A percentile compares a stretch with the other conserved stretches of the same genome.
Evolutionary conservation across 2,113 vertebrate species (phyloP).

Genomic region (Dendropsophus ebraccatus): DNA sequence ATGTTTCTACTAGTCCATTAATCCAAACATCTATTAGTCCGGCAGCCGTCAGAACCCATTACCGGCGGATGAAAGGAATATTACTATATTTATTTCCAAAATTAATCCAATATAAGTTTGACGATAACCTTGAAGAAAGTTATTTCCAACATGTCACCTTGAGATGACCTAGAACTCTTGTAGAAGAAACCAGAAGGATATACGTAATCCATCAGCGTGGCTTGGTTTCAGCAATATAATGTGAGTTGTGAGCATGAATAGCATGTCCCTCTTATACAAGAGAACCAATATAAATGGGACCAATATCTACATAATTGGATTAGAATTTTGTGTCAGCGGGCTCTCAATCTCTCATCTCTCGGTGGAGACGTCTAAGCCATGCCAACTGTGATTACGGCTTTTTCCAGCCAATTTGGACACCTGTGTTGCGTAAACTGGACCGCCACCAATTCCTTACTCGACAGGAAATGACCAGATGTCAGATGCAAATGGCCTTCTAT

Average conservation of each 20-base stretch:
- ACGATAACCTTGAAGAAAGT: background rate
- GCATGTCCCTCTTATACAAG: slow-evolving; percentile 14
- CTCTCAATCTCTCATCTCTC: slow-evolving; percentile 22
- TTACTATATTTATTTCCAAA: background rate
- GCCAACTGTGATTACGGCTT: slow-evolving; percentile 38
- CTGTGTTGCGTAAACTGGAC: slow-evolving; percentile 33
- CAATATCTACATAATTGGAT: slow-evolving; percentile 37
- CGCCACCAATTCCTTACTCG: slow-evolving; percentile 37
- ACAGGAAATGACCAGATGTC: slow-evolving; percentile 49
- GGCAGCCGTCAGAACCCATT: background rate
- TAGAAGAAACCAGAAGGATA: slow-evolving; percentile 4
- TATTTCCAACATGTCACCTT: background rate
- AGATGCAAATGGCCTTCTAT: slow-evolving; percentile 36
- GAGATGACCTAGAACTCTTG: background rate
- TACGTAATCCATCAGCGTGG: background rate
- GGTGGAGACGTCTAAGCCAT: slow-evolving; percentile 8
- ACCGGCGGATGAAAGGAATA: background rate
- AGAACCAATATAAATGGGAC: slow-evolving; percentile 10
- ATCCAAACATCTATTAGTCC: no score
- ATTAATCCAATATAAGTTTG: background rate
- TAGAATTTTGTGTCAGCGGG: slow-evolving; percentile 39
- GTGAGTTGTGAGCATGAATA: background rate
- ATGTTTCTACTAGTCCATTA: no score
- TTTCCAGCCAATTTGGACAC: slow-evolving; percentile 51
- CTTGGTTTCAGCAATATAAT: slow-evolving; percentile 13